Evolutionary conservation across 2,888 invertebrate genomes (phyloP).

Genomic region (Melanophora roralis): DNA sequence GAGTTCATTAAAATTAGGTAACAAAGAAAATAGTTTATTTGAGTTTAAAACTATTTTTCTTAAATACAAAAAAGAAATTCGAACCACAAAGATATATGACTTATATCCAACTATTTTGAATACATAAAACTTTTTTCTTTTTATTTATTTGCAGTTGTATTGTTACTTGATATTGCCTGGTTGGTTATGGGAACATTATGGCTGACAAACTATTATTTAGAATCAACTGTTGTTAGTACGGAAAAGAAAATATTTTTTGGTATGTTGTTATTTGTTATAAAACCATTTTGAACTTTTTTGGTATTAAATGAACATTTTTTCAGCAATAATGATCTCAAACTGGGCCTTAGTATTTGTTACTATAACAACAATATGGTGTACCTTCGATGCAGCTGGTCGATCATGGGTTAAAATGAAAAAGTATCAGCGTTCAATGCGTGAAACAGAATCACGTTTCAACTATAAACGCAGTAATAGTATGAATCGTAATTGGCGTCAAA

Average conservation of each 20-base stretch:
- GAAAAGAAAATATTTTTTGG: conserved; percentile 87
- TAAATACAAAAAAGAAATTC: too few species aligned
- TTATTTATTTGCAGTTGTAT: conserved; percentile 82
- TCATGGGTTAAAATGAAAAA: conserved; percentile 95
- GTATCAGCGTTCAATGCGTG: conserved; percentile 88
- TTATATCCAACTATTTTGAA: too few species aligned
- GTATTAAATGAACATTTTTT: not conserved
- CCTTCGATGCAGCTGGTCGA: conserved; percentile 90
- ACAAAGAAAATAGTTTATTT: too few species aligned
- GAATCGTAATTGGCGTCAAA: conserved; percentile 89
- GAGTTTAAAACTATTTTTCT: too few species aligned
- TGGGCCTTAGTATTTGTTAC: conserved; percentile 86
- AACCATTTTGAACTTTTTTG: not conserved
- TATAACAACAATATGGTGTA: conserved; percentile 89
- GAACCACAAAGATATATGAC: too few species aligned
- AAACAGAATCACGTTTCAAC: conserved; percentile 85
- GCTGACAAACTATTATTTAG: conserved; percentile 83
- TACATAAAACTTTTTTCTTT: too few species aligned
- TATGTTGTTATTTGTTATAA: conserved; percentile 76
- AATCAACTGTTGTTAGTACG: conserved; percentile 81
- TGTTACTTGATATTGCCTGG: conserved; percentile 86
- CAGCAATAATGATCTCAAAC: conserved; percentile 87
- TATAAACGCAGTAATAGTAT: conserved; percentile 86
- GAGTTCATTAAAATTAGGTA: too few species aligned
- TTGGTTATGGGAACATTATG: conserved; percentile 85